Evolutionary conservation across 2,797 vertebrate species (phyloP), one percentile per base, ranked within the genome.

Genomic region (Limosa lapponica): DNA sequence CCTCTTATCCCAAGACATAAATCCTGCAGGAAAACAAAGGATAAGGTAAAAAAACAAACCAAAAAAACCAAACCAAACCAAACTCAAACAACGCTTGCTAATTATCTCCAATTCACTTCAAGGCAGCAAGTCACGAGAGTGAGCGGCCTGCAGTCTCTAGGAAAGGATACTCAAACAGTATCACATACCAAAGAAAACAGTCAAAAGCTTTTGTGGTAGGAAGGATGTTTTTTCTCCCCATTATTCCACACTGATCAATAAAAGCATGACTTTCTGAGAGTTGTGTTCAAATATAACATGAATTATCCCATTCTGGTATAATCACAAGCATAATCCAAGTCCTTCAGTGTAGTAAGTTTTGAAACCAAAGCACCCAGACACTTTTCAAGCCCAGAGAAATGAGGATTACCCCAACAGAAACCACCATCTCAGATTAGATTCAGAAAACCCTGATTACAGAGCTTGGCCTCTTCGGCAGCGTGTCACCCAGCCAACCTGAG

Each of bases 401-500:
- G n/a, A 70, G 28, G 41, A 79, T 70, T 46, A 3, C 17, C 39
- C 9, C 22, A 24, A 23, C 4, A 82, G 61, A 80, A 83, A 49
- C 24, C 4, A 93, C 13, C 20, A 15, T 6, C 20, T 83, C 13
- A 5, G 49, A 57, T 16, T 1, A 72, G 67, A 51, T 27, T 16
- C n/a, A 49, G 43, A 51, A 37, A 7, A 5, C 20, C 44, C 34
- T 9, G 19, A 49, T 28, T 49, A 4, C 25, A n/a, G 52, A 5
- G 8, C 32, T 30, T 16, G 57, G 12, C 8, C 46, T 67, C 74
- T 44, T 61, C 25, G 16, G 43, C 46, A 69, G 51, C 25, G 13
- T 0, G 0, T 48, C 32, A 77, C 36, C 17, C 37, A 23, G 48
- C 3, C 23, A 59, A 51, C 25, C 61, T 2, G 4, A 77, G 23